Evolutionary conservation across 2,797 vertebrate genomes (phyloP), one percentile per base, ranked within the genome.

Genomic region (Myripristis murdjan): DNA sequence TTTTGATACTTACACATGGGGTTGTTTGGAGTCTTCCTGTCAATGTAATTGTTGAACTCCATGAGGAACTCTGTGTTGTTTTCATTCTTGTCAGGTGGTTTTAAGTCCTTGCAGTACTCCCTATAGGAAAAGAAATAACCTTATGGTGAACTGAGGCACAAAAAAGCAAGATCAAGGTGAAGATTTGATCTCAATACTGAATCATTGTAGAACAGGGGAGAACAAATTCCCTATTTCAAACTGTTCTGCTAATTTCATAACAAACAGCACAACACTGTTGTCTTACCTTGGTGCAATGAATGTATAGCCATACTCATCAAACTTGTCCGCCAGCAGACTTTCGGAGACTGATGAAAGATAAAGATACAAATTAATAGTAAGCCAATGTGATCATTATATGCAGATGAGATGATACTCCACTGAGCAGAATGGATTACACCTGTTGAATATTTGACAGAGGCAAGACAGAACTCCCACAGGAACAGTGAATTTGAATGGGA

Each of bases 31-130:
- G 96, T 96, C 91, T 96, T 93, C 60, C 87, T 94, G 88, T 99
- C 97, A 74, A 99, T 97, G 93, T 97, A 97, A 55, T 96, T 90
- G 87, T 94, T 96, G 91, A 99, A 98, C 77, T 96, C 96, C 75
- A 95, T 93, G 52, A 99, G 96, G 90, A 97, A 99, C 83, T 97
- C 96, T 0, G 96, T 98, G 92, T 97, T 98, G 91, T 97, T 98
- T 61, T 93, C 95, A 85, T 97, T 96, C 91, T 97, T 97, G 67
- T 94, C 94, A 18, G 95, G 93, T 41, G 91, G 92, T 83, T 96
- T 96, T 69, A 99, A 81, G 70, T 98, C 96, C 41, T 62, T 95
- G 84, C 98, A 99, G 87, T 98, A 99, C 79, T 96, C 90, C 89
- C 98, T 99, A 66, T 18, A 49, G 59, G 23, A 62, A 37, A 52